Conservation (phyloP, 1,140 invertebrate species). For the Sarcophaga bullata region DNA sequence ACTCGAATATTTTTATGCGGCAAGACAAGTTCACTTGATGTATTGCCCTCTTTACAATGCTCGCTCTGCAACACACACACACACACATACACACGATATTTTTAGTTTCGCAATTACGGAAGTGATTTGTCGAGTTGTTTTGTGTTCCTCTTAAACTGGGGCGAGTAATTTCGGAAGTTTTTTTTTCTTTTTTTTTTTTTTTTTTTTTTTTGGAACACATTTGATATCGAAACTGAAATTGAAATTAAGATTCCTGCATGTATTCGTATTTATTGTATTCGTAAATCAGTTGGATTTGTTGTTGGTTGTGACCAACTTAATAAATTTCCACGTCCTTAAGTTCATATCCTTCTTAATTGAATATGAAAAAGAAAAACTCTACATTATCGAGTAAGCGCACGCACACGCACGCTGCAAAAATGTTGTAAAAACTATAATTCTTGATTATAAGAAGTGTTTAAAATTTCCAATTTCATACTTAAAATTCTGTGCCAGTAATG, state of each 20-base stretch:
- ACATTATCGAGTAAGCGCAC: no score
- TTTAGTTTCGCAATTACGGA: not conserved
- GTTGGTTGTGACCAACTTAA: slow-evolving; percentile 21
- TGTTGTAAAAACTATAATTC: no score
- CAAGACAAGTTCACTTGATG: not conserved
- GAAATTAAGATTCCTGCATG: slow-evolving; percentile 31
- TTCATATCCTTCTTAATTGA: slow-evolving; percentile 25
- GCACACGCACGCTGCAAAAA: no score
- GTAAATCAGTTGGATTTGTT: not conserved
- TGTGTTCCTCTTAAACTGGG: not conserved
- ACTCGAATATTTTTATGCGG: not conserved
- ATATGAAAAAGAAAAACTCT: not conserved
- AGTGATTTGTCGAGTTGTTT: slow-evolving; percentile 17
- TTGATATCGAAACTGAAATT: slow-evolving; percentile 30
- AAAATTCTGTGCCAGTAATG: slow-evolving; percentile 26
- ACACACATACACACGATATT: not conserved
- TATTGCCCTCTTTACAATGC: not conserved
- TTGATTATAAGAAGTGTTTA: no score
- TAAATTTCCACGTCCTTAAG: slow-evolving; percentile 24
- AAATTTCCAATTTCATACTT: slow-evolving; percentile 40
- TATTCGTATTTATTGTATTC: not conserved
- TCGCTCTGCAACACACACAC: not conserved
- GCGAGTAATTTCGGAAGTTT: slow-evolving; percentile 4
- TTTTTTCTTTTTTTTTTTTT: no score
- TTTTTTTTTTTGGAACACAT: not conserved